These are phyloP conservation scores for Cryptus armator DNA, from an alignment of 2,888 invertebrate genomes.

Conservation along the genomic window DNA sequence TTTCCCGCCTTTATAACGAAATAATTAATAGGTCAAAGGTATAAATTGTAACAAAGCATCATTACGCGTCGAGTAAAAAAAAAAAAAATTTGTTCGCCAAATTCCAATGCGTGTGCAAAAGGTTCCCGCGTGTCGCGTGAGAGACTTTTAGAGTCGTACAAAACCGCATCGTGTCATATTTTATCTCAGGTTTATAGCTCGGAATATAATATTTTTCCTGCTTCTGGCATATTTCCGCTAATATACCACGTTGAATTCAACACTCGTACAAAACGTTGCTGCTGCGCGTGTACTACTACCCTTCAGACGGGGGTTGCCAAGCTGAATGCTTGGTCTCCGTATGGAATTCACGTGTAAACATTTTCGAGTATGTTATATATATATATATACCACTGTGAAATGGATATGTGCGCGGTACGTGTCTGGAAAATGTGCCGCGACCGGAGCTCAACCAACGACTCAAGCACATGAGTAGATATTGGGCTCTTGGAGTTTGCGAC, in stretches of 20 bases:
- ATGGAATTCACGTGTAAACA: conserved; percentile 66
- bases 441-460: conserved; percentile 1
- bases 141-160: conserved; percentile 12
- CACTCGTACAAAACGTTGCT: conserved; percentile 55
- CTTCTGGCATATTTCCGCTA: conserved; percentile 44
- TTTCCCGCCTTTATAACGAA: neutral
- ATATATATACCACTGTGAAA: neutral
- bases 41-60: neutral
- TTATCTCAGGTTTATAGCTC: conserved; percentile 50
- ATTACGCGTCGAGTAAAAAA: neutral
- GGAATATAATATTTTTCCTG: conserved; percentile 34
- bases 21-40: neutral
- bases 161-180: conserved; percentile 50
- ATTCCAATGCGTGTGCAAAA: neutral
- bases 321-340: conserved; percentile 39
- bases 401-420: conserved; percentile 16
- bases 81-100: neutral
- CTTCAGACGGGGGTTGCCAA: conserved; percentile 47
- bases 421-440: neutral
- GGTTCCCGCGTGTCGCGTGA: conserved; percentile 1
- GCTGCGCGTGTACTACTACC: neutral
- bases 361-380: conserved; percentile 54
- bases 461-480: conserved; percentile 10
- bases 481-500: neutral
- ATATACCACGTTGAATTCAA: conserved; percentile 58